Evolutionary conservation across 2,113 vertebrate genomes (phyloP).

Genomic region (Bungarus multicinctus): DNA sequence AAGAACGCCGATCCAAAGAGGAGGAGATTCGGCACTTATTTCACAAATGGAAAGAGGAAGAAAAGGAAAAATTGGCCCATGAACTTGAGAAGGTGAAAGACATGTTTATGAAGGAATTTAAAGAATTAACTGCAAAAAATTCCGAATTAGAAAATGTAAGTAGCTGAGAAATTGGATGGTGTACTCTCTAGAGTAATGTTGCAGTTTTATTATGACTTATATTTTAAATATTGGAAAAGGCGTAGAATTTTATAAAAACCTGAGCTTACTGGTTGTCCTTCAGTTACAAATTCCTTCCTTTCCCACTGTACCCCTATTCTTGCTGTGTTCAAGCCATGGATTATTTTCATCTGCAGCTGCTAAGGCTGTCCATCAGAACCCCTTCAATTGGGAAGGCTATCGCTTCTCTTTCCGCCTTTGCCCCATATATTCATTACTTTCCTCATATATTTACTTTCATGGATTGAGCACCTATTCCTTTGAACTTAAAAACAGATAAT

Average conservation of each 20-base stretch:
- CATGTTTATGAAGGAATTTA: slow-evolving; percentile 86
- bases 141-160: slow-evolving; percentile 75
- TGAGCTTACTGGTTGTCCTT: neutral
- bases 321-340: no score
- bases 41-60: slow-evolving; percentile 86
- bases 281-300: neutral
- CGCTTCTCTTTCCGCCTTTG: neutral
- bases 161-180: slow-evolving; percentile 2
- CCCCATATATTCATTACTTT: neutral
- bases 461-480: neutral
- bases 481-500: neutral
- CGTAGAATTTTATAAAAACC: neutral
- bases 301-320: neutral
- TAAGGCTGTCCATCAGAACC: neutral
- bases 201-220: neutral
- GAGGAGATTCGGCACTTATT: slow-evolving; percentile 79
- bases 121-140: slow-evolving; percentile 80
- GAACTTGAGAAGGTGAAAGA: slow-evolving; percentile 88
- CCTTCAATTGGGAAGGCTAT: neutral
- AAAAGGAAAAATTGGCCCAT: slow-evolving; percentile 77
- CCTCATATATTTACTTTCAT: neutral
- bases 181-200: neutral
- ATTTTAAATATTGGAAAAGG: neutral
- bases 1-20: slow-evolving; percentile 80
- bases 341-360: neutral